phyloP scores from a whole-genome alignment of 2,113 vertebrate species.

The Tragelaphus scriptus region DNA sequence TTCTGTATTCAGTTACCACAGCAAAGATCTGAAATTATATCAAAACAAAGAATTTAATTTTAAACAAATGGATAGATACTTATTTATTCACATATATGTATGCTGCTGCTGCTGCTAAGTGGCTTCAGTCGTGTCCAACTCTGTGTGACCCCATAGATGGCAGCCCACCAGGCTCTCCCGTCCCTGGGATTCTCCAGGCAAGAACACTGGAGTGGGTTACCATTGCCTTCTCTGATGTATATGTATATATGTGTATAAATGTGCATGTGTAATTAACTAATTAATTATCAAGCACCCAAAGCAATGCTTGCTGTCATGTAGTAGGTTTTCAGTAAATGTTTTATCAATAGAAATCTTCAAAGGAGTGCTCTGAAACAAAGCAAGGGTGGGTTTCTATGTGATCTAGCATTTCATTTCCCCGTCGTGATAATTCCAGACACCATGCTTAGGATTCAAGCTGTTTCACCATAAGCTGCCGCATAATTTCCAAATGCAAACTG shows the following conservation, averaged over 20 bases:
- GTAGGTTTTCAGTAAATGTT: not conserved
- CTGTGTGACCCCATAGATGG: too few relatives aligned
- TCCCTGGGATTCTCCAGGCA: too few relatives aligned
- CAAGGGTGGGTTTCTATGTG: not conserved
- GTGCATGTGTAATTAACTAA: not conserved
- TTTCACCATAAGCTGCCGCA: not conserved
- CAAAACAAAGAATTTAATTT: not conserved
- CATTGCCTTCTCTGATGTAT: too few relatives aligned
- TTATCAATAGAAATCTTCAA: not conserved
- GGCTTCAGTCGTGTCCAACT: too few relatives aligned
- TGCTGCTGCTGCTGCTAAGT: too few relatives aligned
- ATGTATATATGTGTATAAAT: not conserved
- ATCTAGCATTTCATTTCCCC: not conserved
- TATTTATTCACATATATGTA: not conserved
- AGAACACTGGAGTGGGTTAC: too few relatives aligned
- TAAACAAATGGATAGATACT: not conserved
- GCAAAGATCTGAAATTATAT: not conserved
- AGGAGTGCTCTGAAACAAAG: not conserved
- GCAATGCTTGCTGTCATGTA: not conserved
- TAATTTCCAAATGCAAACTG: slow-evolving; percentile 4
- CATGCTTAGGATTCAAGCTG: not conserved
- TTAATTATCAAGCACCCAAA: not conserved
- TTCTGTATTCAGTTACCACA: not conserved
- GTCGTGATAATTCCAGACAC: not conserved
- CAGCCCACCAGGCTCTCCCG: too few relatives aligned